Base-by-base conservation (phyloP, 1,140 invertebrate species). In the Pantala flavescens region DNA sequence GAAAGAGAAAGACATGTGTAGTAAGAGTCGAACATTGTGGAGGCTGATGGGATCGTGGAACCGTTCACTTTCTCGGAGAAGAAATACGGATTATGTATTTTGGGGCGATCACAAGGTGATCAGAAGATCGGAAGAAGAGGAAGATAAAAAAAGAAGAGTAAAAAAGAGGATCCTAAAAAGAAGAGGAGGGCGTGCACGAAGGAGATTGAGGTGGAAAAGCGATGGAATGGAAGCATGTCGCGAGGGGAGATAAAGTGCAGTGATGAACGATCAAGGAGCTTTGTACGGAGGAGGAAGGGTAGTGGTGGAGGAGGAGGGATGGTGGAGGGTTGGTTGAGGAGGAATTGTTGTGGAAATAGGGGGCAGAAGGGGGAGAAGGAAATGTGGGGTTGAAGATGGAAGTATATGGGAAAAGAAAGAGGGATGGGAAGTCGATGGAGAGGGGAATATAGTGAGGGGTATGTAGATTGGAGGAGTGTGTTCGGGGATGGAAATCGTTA, bases 181-280 rank as follows among this genome's bases (percentile, higher is more conserved):
- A 19, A 36, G 28, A 21, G 49, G 49, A 12, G 49, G 49, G 49
- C 5, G 49, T 21, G 28, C 28, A 9, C 2, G 28, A 63, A 63
- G n/a, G 49, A 63, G 49, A 63, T 63, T 63, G 49, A 63, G 49
- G 49, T 14, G 49, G 49, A 63, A 63, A 63, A 63, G 49, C 49
- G 14, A 63, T 63, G 49, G 49, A 63, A 63, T 63, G 49, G 49
- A 63, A 63, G 49, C 49, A 12, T 63, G 49, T 63, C 49, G 49
- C 49, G 49, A 63, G n/a, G 28, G n/a, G 49, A 63, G 49, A 63
- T 63, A 63, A 63, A 63, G 49, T 21, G 49, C n/a, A 16, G 49
- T 63, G 49, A 63, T 63, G 49, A 63, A 63, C 49, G 49, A 63
- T 63, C 49, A 12, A 63, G 49, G 12, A 63, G 49, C 49, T 63